These are phyloP conservation scores for Drosophila borborema DNA, from an alignment of 2,888 invertebrate species.

Conservation along the genomic window DNA sequence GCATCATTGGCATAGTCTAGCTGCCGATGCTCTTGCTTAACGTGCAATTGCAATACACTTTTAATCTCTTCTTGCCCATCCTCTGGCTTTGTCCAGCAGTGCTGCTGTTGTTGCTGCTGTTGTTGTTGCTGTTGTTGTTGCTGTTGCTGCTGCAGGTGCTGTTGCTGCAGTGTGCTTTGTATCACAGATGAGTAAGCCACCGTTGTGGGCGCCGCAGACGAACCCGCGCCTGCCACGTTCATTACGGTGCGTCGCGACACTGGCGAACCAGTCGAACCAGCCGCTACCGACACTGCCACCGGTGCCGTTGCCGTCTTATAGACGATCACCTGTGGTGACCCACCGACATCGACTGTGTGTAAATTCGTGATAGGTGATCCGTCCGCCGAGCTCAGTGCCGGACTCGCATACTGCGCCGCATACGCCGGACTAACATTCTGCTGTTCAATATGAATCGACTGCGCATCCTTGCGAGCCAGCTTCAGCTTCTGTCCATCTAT, in stretches of 20 bases:
- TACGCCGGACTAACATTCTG: slow-evolving; percentile 85
- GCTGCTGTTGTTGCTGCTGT: slow-evolving; percentile 65
- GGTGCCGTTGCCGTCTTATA: slow-evolving; percentile 78
- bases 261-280: slow-evolving; percentile 68
- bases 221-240: slow-evolving; percentile 78
- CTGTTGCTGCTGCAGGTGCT: slow-evolving; percentile 64
- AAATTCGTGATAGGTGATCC: slow-evolving; percentile 82
- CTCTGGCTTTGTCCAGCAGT: slow-evolving; percentile 80
- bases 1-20: slow-evolving; percentile 72
- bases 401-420: slow-evolving; percentile 92
- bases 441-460: slow-evolving; percentile 70
- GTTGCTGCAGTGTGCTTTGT: slow-evolving; percentile 85
- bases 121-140: slow-evolving; percentile 63
- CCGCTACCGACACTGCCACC: slow-evolving; percentile 45
- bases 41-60: slow-evolving; percentile 82
- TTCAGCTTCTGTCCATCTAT: slow-evolving; percentile 81
- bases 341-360: slow-evolving; percentile 72
- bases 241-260: slow-evolving; percentile 75
- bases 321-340: slow-evolving; percentile 82
- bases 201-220: slow-evolving; percentile 83
- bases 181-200: slow-evolving; percentile 94
- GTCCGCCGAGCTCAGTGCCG: slow-evolving; percentile 85
- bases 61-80: slow-evolving; percentile 80
- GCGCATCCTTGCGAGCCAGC: slow-evolving; percentile 75
- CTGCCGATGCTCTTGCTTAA: slow-evolving; percentile 82